Evolutionary conservation across 2,888 invertebrate genomes (phyloP).

Genomic region (Nomada ferruginata): DNA sequence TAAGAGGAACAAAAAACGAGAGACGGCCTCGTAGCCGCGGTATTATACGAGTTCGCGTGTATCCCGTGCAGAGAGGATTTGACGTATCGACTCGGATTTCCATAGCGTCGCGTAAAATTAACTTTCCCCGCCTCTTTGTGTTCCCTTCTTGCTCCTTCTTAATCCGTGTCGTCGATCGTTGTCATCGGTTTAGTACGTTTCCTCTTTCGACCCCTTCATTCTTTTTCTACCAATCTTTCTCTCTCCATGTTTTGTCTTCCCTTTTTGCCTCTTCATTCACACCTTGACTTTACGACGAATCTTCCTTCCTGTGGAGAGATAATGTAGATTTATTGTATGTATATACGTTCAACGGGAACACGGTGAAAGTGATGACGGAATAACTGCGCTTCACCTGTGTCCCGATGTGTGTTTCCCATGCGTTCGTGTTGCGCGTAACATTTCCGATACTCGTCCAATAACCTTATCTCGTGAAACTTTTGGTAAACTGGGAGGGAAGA

Average conservation of each 20-base stretch:
- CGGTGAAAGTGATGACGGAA: conserved; percentile 12
- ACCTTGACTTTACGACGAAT: too few relatives aligned
- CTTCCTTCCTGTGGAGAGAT: too few relatives aligned
- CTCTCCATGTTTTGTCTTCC: not conserved
- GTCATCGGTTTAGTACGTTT: conserved; percentile 21
- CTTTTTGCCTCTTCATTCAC: too few relatives aligned
- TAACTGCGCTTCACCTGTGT: conserved; percentile 1
- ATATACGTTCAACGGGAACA: not conserved
- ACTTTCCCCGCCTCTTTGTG: conserved; percentile 25
- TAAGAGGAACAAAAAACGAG: conserved; percentile 67
- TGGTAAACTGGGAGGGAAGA: conserved; percentile 1
- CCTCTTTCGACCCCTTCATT: not conserved
- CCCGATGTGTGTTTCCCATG: conserved; percentile 12
- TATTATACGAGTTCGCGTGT: conserved; percentile 62
- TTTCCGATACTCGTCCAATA: conserved; percentile 2
- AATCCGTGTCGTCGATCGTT: conserved; percentile 40
- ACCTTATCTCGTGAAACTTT: conserved; percentile 24
- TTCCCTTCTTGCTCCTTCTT: not conserved
- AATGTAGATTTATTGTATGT: not conserved
- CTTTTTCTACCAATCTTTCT: not conserved
- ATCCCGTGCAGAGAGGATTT: conserved; percentile 52
- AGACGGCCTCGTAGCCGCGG: conserved; percentile 62
- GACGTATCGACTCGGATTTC: conserved; percentile 67
- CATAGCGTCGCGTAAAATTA: conserved; percentile 58
- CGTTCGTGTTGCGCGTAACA: not conserved